A percentile compares a stretch with the other conserved stretches of the same genome.
phyloP scores from a whole-genome alignment of 2,113 vertebrate species.

The Eulacestoma nigropectus region DNA sequence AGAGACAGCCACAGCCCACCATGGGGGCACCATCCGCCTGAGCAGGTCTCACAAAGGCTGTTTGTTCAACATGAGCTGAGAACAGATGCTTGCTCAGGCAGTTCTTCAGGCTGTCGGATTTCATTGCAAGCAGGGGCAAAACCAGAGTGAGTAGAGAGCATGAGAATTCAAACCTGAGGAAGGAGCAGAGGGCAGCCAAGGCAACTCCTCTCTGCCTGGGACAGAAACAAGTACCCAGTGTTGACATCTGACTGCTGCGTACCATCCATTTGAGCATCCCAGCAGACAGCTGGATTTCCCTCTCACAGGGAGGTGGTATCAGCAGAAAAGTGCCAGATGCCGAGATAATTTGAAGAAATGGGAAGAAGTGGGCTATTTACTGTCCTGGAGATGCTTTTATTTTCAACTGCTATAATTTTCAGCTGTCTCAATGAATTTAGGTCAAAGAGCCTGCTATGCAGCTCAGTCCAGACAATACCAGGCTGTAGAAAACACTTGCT shows the following conservation, averaged over 20 bases:
- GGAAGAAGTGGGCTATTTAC: not conserved
- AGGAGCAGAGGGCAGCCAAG: not conserved
- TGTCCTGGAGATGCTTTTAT: not conserved
- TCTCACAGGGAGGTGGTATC: not conserved
- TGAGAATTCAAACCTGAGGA: not conserved
- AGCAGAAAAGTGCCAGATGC: not conserved
- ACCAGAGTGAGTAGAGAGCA: not conserved
- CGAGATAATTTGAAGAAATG: not conserved
- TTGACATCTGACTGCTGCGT: not conserved
- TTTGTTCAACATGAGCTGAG: not conserved
- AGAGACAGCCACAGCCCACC: not conserved
- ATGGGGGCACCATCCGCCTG: accelerated
- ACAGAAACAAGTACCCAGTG: not conserved
- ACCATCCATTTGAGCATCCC: not conserved
- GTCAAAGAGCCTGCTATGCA: not conserved
- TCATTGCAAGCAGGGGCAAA: not conserved
- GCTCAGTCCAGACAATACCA: not conserved
- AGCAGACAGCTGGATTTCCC: not conserved
- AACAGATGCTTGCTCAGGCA: not conserved
- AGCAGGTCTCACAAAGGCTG: not conserved
- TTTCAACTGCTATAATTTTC: constrained; percentile 26
- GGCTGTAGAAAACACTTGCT: not conserved
- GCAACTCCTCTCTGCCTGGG: not conserved
- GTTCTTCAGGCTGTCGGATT: not conserved
- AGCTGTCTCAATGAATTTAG: not conserved